phyloP scores from a whole-genome alignment of 2,113 vertebrate species.

The Arothron firmamentum region DNA sequence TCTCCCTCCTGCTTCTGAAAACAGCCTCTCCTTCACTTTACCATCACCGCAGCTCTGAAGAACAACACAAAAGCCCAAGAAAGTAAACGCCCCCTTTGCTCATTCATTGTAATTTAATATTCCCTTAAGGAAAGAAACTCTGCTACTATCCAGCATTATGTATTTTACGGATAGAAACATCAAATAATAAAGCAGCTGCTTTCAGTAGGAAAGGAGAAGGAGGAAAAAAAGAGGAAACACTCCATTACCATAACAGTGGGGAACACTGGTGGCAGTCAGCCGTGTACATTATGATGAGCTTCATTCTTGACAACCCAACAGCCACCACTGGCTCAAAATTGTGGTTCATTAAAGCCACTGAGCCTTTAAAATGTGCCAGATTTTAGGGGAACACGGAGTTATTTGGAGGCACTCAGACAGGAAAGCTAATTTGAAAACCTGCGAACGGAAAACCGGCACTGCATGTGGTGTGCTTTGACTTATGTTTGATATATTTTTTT shows the following conservation, averaged over 20 bases:
- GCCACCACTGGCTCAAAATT: constrained; percentile 49
- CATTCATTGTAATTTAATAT: constrained; percentile 8
- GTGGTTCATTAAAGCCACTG: constrained; percentile 69
- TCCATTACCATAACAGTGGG: constrained; percentile 64
- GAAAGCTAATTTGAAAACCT: constrained; percentile 38
- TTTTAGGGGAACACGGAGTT: constrained; percentile 52
- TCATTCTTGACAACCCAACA: constrained; percentile 61
- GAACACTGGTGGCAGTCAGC: constrained; percentile 52
- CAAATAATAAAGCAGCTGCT: constrained; percentile 14
- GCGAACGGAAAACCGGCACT: constrained; percentile 19
- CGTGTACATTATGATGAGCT: constrained; percentile 62
- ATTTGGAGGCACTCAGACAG: constrained; percentile 27
- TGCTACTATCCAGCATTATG: constrained; percentile 14
- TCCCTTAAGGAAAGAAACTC: too few relatives aligned
- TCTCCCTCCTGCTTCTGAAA: constrained; percentile 36
- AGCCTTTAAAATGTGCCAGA: constrained; percentile 65
- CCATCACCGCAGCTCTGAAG: constrained; percentile 23
- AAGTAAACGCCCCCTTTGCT: constrained; percentile 7
- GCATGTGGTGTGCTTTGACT: constrained; percentile 14
- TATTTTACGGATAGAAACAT: constrained; percentile 30
- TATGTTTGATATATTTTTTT: constrained; percentile 11
- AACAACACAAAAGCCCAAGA: constrained; percentile 1
- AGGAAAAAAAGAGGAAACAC: constrained; percentile 14
- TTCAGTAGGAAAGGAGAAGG: constrained; percentile 18
- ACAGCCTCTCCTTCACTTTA: constrained; percentile 35